These are phyloP conservation scores for Willowsia nigromaculata DNA, from an alignment of 2,888 invertebrate genomes.

Conservation along the genomic window DNA sequence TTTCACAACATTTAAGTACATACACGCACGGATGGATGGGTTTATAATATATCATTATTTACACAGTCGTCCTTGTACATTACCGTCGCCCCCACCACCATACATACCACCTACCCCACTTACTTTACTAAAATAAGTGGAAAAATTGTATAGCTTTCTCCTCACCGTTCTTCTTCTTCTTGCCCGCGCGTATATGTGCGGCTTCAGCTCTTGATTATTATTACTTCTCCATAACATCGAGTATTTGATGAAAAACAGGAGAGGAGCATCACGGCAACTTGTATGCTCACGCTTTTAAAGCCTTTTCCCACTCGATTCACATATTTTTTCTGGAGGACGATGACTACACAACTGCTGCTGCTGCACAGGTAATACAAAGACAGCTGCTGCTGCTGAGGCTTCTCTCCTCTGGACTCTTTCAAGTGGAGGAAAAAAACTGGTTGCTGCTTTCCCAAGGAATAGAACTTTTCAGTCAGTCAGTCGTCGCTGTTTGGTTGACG, in stretches of 20 bases:
- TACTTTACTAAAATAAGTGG: neutral
- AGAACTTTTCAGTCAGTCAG: conserved; percentile 22
- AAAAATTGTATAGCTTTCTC: conserved; percentile 13
- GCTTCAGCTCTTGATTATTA: neutral
- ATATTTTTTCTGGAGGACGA: no score
- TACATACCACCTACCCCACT: no score
- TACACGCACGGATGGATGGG: neutral
- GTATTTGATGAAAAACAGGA: no score
- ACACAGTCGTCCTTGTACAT: conserved; percentile 20
- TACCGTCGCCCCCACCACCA: neutral
- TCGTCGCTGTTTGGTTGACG: conserved; percentile 4
- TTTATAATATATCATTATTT: conserved; percentile 13
- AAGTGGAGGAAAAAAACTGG: no score
- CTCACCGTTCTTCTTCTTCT: neutral
- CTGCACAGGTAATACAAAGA: conserved; percentile 24
- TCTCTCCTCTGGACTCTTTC: no score
- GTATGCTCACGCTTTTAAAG: neutral
- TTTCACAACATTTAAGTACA: neutral
- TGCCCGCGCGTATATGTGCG: neutral
- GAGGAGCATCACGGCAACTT: no score
- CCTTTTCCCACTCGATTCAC: neutral
- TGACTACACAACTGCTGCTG: neutral
- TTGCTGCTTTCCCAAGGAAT: neutral
- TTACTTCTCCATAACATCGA: no score
- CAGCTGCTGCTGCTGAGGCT: neutral